These are phyloP conservation scores for Aplochiton taeniatus DNA, from an alignment of 2,797 vertebrate genomes.

Conservation along the genomic window DNA sequence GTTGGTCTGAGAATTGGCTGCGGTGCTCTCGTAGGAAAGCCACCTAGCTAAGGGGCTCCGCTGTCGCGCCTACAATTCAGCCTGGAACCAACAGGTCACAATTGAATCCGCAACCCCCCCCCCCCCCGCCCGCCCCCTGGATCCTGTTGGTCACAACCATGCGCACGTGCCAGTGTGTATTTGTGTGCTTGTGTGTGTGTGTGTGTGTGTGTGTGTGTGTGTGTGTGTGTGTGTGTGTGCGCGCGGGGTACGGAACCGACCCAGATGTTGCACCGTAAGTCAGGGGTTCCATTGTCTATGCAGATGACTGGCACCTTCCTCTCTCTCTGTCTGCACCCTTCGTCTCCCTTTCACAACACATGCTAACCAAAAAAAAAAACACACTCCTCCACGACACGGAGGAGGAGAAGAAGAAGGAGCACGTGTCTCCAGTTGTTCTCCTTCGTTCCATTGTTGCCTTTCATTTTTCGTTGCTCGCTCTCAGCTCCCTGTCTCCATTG, in stretches of 20 bases:
- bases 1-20: conserved; percentile 52
- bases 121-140: too few relatives aligned
- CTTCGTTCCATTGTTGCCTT: conserved; percentile 27
- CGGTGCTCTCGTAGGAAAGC: conserved; percentile 13
- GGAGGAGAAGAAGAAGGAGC: conserved; percentile 37
- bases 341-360: conserved; percentile 38
- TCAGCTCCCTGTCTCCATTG: conserved; percentile 42
- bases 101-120: too few relatives aligned
- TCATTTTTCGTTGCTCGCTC: conserved; percentile 22
- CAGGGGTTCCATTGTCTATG: conserved; percentile 3
- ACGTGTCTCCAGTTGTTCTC: conserved; percentile 22
- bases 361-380: too few relatives aligned
- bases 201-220: conserved; percentile 44
- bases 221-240: conserved; percentile 32
- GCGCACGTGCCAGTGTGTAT: too few relatives aligned
- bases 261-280: conserved; percentile 5
- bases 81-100: conserved; percentile 56
- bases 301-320: conserved; percentile 27
- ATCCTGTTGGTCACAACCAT: not conserved
- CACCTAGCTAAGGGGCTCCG: conserved; percentile 53
- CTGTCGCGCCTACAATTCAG: conserved; percentile 70
- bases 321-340: conserved; percentile 41
- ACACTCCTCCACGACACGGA: conserved; percentile 30
- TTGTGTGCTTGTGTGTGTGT: conserved; percentile 21
- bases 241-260: conserved; percentile 35